A percentile compares a stretch with the other conserved stretches of the same genome.
Conservation (phyloP, 35 echinoderm and acorn worm species). For the Heliocidaris tuberculata region DNA sequence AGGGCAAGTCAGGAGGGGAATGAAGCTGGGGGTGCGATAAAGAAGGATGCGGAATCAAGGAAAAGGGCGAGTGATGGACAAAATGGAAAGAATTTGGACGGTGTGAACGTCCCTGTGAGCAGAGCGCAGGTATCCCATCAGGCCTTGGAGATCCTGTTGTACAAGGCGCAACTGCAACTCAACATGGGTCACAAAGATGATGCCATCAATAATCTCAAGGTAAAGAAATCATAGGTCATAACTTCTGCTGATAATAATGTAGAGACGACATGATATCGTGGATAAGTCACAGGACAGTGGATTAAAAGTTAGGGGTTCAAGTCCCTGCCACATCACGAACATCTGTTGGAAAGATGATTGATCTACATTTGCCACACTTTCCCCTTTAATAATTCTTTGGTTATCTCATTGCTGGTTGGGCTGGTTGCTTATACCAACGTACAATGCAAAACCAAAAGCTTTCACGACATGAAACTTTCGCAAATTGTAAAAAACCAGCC, state of each 20-base stretch:
- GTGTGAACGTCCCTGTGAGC: background rate
- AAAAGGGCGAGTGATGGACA: background rate
- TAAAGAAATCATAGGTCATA: too few species aligned
- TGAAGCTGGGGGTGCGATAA: background rate
- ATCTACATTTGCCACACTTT: background rate
- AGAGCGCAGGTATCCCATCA: background rate
- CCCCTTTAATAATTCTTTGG: background rate
- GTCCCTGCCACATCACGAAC: background rate
- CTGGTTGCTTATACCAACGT: too few species aligned
- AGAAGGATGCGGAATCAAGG: background rate
- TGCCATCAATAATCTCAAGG: background rate
- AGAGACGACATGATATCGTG: too few species aligned
- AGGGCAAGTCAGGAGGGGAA: background rate
- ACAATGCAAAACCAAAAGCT: too few species aligned
- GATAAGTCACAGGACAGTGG: background rate
- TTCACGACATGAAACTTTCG: too few species aligned
- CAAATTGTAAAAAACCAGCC: too few species aligned
- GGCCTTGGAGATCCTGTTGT: constrained; percentile 38
- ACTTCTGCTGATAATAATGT: too few species aligned
- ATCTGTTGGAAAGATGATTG: background rate
- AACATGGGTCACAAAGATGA: background rate
- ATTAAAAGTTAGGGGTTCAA: background rate
- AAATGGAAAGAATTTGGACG: background rate
- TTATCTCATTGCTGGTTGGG: background rate
- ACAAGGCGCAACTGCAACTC: background rate